Percentiles rank a stretch among this genome's conserved stretches.
Conservation (phyloP, 2,797 vertebrate genomes). For the Lutjanus argentimaculatus region DNA sequence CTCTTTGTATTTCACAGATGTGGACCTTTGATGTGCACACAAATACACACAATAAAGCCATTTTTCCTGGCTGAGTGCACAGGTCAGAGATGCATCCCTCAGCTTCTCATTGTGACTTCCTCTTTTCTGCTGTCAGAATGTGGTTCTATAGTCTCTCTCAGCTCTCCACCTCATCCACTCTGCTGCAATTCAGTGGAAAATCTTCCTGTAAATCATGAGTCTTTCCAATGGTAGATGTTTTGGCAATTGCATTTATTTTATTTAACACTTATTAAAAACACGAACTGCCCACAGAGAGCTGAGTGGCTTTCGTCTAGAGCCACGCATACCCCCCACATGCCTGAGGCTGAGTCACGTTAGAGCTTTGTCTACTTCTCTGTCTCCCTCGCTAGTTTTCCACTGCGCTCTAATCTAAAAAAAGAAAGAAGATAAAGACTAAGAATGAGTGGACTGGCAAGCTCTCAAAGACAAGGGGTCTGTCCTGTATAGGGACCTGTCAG, state of each 20-base stretch:
- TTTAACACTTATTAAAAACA: constrained; percentile 5
- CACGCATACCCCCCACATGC: constrained; percentile 12
- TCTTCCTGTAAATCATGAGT: neutral
- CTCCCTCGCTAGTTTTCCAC: neutral
- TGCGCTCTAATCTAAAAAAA: constrained; percentile 15
- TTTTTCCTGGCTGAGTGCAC: constrained; percentile 43
- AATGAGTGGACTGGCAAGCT: constrained; percentile 12
- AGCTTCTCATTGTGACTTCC: constrained; percentile 14
- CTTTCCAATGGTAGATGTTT: neutral
- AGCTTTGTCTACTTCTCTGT: constrained; percentile 18
- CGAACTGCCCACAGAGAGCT: constrained; percentile 20
- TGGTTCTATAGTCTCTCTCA: neutral
- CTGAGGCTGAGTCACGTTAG: constrained; percentile 2
- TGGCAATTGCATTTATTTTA: constrained; percentile 4
- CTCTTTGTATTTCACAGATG: constrained; percentile 23
- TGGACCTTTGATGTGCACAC: constrained; percentile 45
- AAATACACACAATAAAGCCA: constrained; percentile 44
- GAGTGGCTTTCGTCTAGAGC: neutral
- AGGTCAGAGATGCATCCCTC: constrained; percentile 48
- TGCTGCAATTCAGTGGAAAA: neutral
- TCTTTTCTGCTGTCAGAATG: constrained; percentile 4
- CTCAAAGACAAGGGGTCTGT: constrained; percentile 6
- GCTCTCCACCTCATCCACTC: neutral
- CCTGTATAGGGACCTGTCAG: neutral
- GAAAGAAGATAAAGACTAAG: neutral